Evolutionary conservation across 2,113 vertebrate genomes (phyloP), one percentile per base, ranked within the genome.

Genomic region (Coptodon rendalli): DNA sequence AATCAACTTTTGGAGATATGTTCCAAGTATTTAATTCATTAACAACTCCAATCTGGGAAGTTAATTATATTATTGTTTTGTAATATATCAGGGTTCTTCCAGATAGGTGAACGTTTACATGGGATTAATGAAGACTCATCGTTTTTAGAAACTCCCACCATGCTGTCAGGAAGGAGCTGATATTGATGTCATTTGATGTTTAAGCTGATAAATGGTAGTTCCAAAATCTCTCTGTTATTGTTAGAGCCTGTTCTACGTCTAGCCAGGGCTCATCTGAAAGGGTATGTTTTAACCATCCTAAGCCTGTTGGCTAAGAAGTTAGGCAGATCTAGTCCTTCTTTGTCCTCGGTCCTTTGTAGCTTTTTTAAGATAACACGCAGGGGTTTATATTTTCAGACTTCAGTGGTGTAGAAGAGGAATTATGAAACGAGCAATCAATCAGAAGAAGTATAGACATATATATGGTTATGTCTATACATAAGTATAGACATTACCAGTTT

Each of bases 141-240:
- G 36, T 63, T 63, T 63, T 63, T 63, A 63, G 59, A 63, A 63
- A 63, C 59, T 36, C 2, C 9, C 9, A 36, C 9, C 31, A 63
- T 36, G 59, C 6, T 63, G 1, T 63, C 29, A 63, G 29, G 29
- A 19, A 61, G 29, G 3, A 61, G 16, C 57, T 61, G 59, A 63
- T 63, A 34, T 34, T 63, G 59, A 19, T 63, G 16, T 1, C 29
- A 34, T 19, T 63, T 63, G 59, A 63, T 11, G 59, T 34, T 63
- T 63, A 16, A 34, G 9, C 59, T 63, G 3, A 34, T 63, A 63
- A 63, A 63, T 63, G 59, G 16, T 34, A 63, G 9, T 19, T 63
- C 16, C 0, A 0, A 63, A 63, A 63, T 34, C 59, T 0, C 0
- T 34, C 29, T 63, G 29, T 34, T 63, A 19, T 63, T 61, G 57